Evolutionary conservation across 1,140 invertebrate genomes (phyloP).

Genomic region (Mylabris phalerata): DNA sequence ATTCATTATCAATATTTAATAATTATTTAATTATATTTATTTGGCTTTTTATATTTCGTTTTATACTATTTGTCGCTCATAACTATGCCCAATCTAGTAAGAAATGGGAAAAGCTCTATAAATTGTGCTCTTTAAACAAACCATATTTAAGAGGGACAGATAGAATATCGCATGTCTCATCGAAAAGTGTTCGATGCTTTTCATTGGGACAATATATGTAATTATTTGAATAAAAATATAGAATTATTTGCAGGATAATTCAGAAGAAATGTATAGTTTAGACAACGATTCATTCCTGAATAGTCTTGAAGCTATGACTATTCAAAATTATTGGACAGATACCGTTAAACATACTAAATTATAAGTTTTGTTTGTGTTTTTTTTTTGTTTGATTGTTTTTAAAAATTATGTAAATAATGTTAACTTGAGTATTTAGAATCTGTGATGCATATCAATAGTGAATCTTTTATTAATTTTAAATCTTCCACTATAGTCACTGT

Average conservation of each 20-base stretch:
- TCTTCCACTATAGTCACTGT: too few relatives aligned
- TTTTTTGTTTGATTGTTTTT: conserved; percentile 1
- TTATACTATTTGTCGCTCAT: too few relatives aligned
- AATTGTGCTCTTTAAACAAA: too few relatives aligned
- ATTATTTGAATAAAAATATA: not conserved
- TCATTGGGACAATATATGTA: not conserved
- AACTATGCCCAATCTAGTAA: too few relatives aligned
- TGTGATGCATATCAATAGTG: conserved; percentile 40
- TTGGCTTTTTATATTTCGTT: not conserved
- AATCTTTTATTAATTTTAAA: not conserved
- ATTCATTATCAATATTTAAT: not conserved
- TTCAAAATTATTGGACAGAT: conserved; percentile 89
- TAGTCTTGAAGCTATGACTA: conserved; percentile 85
- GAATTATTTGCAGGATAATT: conserved; percentile 66
- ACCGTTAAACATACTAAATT: conserved; percentile 87
- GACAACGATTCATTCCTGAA: conserved; percentile 89
- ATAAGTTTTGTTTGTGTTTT: conserved; percentile 44
- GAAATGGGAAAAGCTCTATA: too few relatives aligned
- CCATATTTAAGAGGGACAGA: too few relatives aligned
- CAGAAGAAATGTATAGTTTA: conserved; percentile 86
- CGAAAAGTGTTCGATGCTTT: too few relatives aligned
- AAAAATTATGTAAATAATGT: conserved; percentile 6
- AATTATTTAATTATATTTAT: not conserved
- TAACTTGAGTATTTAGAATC: conserved; percentile 34
- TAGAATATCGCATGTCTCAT: too few relatives aligned